These are phyloP conservation scores for Eumacrocentrus americanus DNA, from an alignment of 2,888 invertebrate species.

Conservation along the genomic window DNA sequence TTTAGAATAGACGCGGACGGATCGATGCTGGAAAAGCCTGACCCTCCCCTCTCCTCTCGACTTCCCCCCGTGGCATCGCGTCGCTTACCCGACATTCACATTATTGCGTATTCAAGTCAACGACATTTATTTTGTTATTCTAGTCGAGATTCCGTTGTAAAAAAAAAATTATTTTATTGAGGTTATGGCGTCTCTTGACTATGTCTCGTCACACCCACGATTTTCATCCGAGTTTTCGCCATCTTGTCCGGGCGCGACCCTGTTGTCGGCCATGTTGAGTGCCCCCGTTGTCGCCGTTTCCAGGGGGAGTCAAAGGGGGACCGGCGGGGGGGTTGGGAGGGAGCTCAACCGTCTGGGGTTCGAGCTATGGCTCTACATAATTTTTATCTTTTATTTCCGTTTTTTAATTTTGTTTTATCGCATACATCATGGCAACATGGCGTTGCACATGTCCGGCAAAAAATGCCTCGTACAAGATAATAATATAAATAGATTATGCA, in stretches of 20 bases:
- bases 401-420: neutral
- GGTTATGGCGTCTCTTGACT: neutral
- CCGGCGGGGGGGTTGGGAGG: constrained; percentile 31
- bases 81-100: too few species aligned
- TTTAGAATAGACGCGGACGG: neutral
- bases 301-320: constrained; percentile 27
- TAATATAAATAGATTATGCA: constrained; percentile 57
- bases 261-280: constrained; percentile 56
- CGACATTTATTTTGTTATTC: neutral
- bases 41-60: too few species aligned
- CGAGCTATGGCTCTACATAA: constrained; percentile 25
- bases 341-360: constrained; percentile 29
- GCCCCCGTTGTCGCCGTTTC: constrained; percentile 49
- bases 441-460: too few species aligned
- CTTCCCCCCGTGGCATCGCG: neutral
- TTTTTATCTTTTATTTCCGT: constrained; percentile 38
- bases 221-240: constrained; percentile 48
- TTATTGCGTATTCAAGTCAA: too few species aligned
- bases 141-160: neutral
- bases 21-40: constrained; percentile 19
- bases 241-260: constrained; percentile 56
- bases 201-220: constrained; percentile 6
- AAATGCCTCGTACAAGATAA: constrained; percentile 42
- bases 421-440: too few species aligned
- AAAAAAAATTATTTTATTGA: neutral